These are phyloP conservation scores for Gasterosteus nipponicus DNA, from an alignment of 2,113 vertebrate genomes.

Conservation along the genomic window DNA sequence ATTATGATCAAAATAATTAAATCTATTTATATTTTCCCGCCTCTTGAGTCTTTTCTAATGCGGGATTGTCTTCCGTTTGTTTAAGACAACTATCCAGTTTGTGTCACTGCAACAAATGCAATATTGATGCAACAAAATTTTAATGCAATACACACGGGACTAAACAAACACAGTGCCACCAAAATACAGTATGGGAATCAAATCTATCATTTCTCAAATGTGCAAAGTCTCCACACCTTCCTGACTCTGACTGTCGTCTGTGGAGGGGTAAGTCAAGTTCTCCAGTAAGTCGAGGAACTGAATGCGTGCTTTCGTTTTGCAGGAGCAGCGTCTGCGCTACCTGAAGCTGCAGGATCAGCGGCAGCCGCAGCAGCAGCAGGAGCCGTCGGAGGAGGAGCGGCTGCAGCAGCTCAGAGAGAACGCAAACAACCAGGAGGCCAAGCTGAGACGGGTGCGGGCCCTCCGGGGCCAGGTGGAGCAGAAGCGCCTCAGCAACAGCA, in stretches of 20 bases:
- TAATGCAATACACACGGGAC: neutral
- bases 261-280: too few species aligned
- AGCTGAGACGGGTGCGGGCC: constrained; percentile 89
- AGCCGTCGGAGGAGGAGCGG: constrained; percentile 88
- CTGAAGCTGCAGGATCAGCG: constrained; percentile 70
- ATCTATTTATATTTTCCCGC: neutral
- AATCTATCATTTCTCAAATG: neutral
- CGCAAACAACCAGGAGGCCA: constrained; percentile 92
- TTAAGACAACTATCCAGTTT: too few species aligned
- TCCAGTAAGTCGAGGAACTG: neutral
- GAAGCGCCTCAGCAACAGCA: constrained; percentile 91
- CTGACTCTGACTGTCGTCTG: neutral
- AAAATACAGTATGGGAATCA: neutral
- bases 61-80: neutral
- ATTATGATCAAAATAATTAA: neutral
- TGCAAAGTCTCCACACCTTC: neutral
- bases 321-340: constrained; percentile 61
- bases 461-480: constrained; percentile 93
- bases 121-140: too few species aligned
- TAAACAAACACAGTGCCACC: neutral
- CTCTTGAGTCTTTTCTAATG: neutral
- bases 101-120: too few species aligned
- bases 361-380: constrained; percentile 83
- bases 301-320: neutral
- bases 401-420: constrained; percentile 88